Evolutionary conservation across 2,888 invertebrate genomes (phyloP), one percentile per base, ranked within the genome.

Genomic region (Polyommatus icarus): DNA sequence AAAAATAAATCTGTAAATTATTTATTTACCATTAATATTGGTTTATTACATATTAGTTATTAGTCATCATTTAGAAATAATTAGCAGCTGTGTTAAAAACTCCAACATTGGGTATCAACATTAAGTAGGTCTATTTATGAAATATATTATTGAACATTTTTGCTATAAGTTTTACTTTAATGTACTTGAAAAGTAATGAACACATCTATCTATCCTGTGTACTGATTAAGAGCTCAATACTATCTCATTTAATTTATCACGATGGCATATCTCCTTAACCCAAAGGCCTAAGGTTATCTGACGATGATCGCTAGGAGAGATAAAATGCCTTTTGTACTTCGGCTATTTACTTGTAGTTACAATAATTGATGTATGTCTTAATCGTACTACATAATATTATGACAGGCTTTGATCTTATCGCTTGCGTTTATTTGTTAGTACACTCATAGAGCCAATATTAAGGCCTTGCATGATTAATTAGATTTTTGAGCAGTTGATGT

Each of bases 181-280:
- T 54, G 54, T 54, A 18, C 29, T 67, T 67, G 29, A 15, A 67
- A 29, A 61, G 29, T 67, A 67, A 67, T 67, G 29, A 15, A 32
- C 32, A 29, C 10, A 29, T 61, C 61, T 67, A 24, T 15, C 67
- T 67, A 29, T 15, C 67, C 29, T 15, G 32, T 67, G 0, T 18
- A 67, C 67, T 67, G 67, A 18, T 67, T 67, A 67, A 32, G 67
- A 67, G 67, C 67, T 32, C 67, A 67, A 67, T 67, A 67, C 12
- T 67, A 67, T 67, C 67, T 67, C 67, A 67, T 67, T 67, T 67
- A 67, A 67, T 67, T 67, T 67, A 67, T 67, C 67, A 67, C 67
- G 67, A 67, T 32, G 67, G 29, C 29, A 32, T 67, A 67, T 67
- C 67, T 29, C 67, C 29, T 18, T 67, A 29, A 67, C 29, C 67